phyloP scores from a whole-genome alignment of 2,113 vertebrate species.

The Terrapene triunguis region DNA sequence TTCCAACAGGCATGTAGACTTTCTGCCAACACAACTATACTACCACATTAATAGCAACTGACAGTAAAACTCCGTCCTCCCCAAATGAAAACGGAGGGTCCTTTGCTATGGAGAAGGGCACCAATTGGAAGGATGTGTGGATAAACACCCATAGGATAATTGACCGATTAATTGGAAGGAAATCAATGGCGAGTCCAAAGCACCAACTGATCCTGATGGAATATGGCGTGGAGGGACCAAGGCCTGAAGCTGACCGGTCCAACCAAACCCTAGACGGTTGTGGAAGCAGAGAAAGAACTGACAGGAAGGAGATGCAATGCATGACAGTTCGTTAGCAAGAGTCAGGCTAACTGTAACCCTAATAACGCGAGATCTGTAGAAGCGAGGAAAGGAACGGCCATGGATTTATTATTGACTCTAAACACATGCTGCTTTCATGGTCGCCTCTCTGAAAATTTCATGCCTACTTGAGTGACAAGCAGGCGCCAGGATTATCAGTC shows the following conservation, averaged over 20 bases:
- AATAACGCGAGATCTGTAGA: too few species aligned
- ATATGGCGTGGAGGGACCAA: neutral
- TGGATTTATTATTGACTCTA: too few species aligned
- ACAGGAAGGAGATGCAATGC: too few species aligned
- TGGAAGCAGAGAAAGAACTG: too few species aligned
- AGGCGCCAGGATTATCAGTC: neutral
- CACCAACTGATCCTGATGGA: neutral
- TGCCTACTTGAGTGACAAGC: neutral
- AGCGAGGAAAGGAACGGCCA: too few species aligned
- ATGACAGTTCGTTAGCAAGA: too few species aligned
- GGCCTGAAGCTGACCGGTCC: neutral
- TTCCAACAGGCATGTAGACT: fast-evolving
- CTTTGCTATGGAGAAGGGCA: neutral
- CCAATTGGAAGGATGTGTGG: fast-evolving
- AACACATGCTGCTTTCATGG: neutral
- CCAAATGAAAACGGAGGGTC: neutral
- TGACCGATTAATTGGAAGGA: fast-evolving
- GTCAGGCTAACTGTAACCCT: too few species aligned
- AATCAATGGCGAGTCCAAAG: neutral
- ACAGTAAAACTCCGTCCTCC: neutral
- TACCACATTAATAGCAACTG: neutral
- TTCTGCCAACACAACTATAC: neutral
- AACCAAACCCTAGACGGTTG: too few species aligned
- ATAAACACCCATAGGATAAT: neutral
- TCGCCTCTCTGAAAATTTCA: neutral